These are phyloP conservation scores for Pangasius macronema DNA, from an alignment of 2,797 vertebrate species.

Conservation along the genomic window DNA sequence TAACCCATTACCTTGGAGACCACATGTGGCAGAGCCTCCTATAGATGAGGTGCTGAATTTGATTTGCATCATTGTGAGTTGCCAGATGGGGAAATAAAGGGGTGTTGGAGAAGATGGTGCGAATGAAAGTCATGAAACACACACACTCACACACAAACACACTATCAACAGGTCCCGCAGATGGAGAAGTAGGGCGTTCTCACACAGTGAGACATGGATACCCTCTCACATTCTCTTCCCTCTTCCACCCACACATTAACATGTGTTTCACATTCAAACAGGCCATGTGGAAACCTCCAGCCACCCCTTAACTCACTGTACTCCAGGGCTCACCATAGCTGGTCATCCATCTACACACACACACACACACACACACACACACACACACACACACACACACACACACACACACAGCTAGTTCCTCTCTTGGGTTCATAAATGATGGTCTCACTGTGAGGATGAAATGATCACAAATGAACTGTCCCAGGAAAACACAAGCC, in stretches of 20 bases:
- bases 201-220: constrained; percentile 80
- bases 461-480: constrained; percentile 41
- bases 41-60: constrained; percentile 52
- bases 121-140: constrained; percentile 51
- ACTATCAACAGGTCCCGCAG: constrained; percentile 78
- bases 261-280: constrained; percentile 81
- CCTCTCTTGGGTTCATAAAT: constrained; percentile 51
- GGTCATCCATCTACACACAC: constrained; percentile 57
- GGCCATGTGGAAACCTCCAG: constrained; percentile 77
- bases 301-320: constrained; percentile 60
- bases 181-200: constrained; percentile 80
- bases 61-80: constrained; percentile 66
- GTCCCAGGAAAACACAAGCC: constrained; percentile 19
- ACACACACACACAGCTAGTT: constrained; percentile 39
- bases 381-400: constrained; percentile 37
- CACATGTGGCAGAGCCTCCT: constrained; percentile 39
- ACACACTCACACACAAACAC: constrained; percentile 39
- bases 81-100: constrained; percentile 65
- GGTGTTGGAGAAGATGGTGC: constrained; percentile 51
- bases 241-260: constrained; percentile 76
- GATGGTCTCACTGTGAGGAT: constrained; percentile 42
- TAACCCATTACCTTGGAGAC: constrained; percentile 15
- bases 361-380: constrained; percentile 36
- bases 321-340: constrained; percentile 63
- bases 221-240: constrained; percentile 79